A percentile compares a stretch with the other conserved stretches of the same genome.
Evolutionary conservation across 2,797 vertebrate genomes (phyloP).

Genomic region (Labeo calbasu): DNA sequence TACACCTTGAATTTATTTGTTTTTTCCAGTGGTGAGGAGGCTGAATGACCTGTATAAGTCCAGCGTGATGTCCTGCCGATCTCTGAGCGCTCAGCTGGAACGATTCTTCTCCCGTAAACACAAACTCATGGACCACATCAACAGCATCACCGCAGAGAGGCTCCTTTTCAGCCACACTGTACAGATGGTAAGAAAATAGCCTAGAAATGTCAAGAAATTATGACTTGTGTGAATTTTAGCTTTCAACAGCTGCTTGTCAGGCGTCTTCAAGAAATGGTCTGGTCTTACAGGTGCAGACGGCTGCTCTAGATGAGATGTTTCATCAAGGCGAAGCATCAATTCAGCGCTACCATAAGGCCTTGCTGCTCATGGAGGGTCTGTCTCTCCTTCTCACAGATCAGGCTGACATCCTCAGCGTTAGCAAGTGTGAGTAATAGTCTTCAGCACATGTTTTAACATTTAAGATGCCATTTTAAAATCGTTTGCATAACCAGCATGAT

Average conservation of each 20-base stretch:
- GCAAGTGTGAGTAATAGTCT: slow-evolving; percentile 84
- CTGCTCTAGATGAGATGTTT: slow-evolving; percentile 98
- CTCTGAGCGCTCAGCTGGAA: slow-evolving; percentile 88
- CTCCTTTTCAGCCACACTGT: slow-evolving; percentile 95
- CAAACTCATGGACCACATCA: slow-evolving; percentile 93
- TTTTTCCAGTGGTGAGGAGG: slow-evolving; percentile 84
- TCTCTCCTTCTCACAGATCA: slow-evolving; percentile 89
- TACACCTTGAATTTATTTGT: background rate
- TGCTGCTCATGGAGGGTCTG: slow-evolving; percentile 94
- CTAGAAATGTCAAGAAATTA: background rate
- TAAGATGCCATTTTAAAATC: background rate
- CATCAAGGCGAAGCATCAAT: slow-evolving; percentile 90
- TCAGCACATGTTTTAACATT: background rate
- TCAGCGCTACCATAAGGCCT: slow-evolving; percentile 91
- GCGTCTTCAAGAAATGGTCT: background rate
- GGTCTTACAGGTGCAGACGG: slow-evolving; percentile 86
- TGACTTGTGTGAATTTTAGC: background rate
- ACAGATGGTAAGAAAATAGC: slow-evolving; percentile 84
- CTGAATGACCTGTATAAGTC: slow-evolving; percentile 95
- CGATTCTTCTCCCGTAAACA: slow-evolving; percentile 94
- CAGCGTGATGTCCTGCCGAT: slow-evolving; percentile 89
- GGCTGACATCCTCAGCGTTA: slow-evolving; percentile 88
- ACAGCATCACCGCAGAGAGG: slow-evolving; percentile 92
- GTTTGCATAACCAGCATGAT: background rate
- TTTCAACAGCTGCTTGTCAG: background rate